These are phyloP conservation scores for Hirtodrosophila confusa DNA, from an alignment of 2,888 invertebrate genomes.

Conservation along the genomic window DNA sequence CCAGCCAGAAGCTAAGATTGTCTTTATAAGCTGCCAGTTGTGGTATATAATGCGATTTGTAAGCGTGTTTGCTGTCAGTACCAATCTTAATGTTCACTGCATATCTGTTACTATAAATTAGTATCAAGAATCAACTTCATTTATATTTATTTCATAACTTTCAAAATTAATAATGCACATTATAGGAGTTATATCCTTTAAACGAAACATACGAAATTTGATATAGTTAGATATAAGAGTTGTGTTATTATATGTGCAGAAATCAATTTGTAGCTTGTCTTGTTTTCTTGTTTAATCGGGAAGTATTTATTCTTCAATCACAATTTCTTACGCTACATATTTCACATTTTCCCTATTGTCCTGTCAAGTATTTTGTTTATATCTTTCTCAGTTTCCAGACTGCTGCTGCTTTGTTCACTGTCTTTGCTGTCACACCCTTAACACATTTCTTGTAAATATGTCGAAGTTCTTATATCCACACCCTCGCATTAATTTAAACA, in stretches of 20 bases:
- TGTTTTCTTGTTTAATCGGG: neutral
- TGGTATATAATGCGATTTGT: too few relatives aligned
- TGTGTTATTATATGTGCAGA: too few relatives aligned
- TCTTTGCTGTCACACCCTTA: conserved; percentile 33
- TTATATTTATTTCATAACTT: too few relatives aligned
- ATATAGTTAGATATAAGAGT: too few relatives aligned
- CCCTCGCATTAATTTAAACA: conserved; percentile 50
- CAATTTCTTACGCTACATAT: neutral
- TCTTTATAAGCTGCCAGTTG: neutral
- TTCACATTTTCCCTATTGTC: neutral
- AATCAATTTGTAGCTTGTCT: too few relatives aligned
- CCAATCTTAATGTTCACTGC: too few relatives aligned
- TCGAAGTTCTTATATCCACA: conserved; percentile 21
- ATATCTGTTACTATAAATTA: too few relatives aligned
- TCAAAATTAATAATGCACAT: too few relatives aligned
- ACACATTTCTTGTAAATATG: conserved; percentile 59
- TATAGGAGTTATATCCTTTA: too few relatives aligned
- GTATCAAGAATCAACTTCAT: too few relatives aligned
- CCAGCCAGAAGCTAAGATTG: neutral
- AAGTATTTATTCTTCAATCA: neutral
- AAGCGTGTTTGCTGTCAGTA: too few relatives aligned
- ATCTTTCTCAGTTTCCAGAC: conserved; percentile 8
- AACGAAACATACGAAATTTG: too few relatives aligned
- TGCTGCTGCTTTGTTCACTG: conserved; percentile 3
- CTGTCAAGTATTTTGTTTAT: neutral